Conservation (phyloP, 2,797 vertebrate species). For the Rhodeus uyekii region DNA sequence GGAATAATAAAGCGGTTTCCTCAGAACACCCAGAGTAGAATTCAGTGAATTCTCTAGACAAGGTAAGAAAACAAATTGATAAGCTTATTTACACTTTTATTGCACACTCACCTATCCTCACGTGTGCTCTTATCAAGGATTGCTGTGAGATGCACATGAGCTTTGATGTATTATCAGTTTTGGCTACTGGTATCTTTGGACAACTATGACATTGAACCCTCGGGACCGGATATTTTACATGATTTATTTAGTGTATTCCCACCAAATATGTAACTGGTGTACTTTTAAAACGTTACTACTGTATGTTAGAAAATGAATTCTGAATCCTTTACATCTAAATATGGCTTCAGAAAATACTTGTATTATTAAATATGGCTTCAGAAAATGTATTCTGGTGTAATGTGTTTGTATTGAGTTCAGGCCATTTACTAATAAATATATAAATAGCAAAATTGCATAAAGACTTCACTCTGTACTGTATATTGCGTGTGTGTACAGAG, state of each 20-base stretch:
- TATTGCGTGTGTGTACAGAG: background rate
- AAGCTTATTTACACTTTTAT: conserved; percentile 10
- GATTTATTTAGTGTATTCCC: background rate
- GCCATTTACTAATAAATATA: background rate
- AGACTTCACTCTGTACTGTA: background rate
- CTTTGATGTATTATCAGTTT: conserved; percentile 42
- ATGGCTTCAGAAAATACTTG: background rate
- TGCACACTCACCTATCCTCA: conserved; percentile 13
- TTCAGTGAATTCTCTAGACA: background rate
- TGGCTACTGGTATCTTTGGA: background rate
- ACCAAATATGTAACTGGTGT: background rate
- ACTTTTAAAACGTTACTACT: background rate
- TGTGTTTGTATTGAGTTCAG: background rate
- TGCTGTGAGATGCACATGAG: background rate
- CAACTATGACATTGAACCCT: background rate
- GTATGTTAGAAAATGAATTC: background rate
- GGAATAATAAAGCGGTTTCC: background rate
- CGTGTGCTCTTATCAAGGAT: conserved; percentile 33
- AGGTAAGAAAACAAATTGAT: conserved; percentile 25
- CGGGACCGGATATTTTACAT: background rate
- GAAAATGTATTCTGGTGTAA: background rate
- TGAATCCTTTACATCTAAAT: background rate
- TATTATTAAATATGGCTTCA: background rate
- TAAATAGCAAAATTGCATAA: background rate
- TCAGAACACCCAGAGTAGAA: background rate